Percentiles rank a stretch among this genome's conserved stretches.
Evolutionary conservation across 2,888 invertebrate species (phyloP).

Genomic region (Hofmannophila pseudospretella): DNA sequence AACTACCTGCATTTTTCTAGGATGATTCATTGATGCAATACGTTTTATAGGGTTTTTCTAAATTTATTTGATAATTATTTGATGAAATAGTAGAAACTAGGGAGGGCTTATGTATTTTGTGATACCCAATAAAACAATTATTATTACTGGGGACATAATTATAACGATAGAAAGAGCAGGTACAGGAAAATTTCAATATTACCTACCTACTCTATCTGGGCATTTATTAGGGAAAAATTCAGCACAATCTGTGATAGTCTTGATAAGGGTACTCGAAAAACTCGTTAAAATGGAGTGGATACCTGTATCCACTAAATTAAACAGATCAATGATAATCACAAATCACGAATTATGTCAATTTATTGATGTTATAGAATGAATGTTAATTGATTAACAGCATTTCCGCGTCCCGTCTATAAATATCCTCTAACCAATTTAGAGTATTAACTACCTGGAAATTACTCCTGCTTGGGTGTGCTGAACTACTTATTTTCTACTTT

Average conservation of each 20-base stretch:
- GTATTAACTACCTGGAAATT: conserved; percentile 32
- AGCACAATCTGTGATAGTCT: not conserved
- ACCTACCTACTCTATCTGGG: no score
- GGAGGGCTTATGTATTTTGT: no score
- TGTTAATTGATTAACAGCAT: conserved; percentile 39
- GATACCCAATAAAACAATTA: no score
- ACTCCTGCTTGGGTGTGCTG: conserved; percentile 49
- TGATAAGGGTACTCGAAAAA: conserved; percentile 7
- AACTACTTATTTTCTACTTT: no score
- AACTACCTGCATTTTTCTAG: no score
- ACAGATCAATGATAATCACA: conserved; percentile 26
- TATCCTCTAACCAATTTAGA: conserved; percentile 50
- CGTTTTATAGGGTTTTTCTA: no score
- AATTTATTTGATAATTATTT: no score
- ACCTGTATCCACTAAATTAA: conserved; percentile 15
- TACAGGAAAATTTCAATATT: no score
- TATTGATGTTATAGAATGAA: conserved; percentile 8
- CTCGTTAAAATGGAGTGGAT: conserved; percentile 1
- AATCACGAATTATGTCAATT: conserved; percentile 10
- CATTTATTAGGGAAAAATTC: not conserved
- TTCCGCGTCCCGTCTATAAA: conserved; percentile 62
- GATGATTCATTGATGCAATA: no score
- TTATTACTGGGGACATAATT: no score
- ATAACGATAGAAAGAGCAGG: no score
- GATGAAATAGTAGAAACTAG: no score